Base-by-base conservation (phyloP, 2,888 invertebrate species). In the Drosophila siamana region DNA sequence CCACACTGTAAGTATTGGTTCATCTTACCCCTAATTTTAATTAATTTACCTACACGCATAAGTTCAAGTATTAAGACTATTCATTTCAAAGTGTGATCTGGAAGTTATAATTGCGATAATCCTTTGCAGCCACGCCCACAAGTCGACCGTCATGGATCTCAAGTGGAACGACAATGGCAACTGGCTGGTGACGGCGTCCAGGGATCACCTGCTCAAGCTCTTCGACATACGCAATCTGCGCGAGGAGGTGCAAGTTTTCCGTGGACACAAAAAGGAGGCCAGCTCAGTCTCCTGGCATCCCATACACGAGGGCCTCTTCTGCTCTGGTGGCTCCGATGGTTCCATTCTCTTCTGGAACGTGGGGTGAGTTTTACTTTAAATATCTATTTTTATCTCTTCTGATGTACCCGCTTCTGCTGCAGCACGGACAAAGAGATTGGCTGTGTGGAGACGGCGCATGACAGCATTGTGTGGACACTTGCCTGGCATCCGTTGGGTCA, bases 401-500 rank as follows among this genome's bases (percentile, higher is more conserved):
- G 13, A 26, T 22, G 51, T 33, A 38, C 26, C 11, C 11, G 15
- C 38, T 26, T 33, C 9, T 24, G 47, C 36, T 41, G 0, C 60
- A 96, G 97, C 0, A 97, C 97, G 75, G 99, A 99, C 91, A 99
- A 99, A 92, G 99, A 99, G 94, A 97, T 99, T 36, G 99, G 99
- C 15, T 96, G 97, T 15, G 98, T 99, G 89, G 99, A 99, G 93
- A 97, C 98, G 89, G 99, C 99, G 2, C 99, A 99, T 92, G 99
- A 99, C 92, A 98, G 98, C 89, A 98, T 99, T 90, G 98, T 99
- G 3, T 99, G 99, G 99, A 98, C 98, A 11, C 94, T 99, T 90
- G 98, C 98, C 28, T 99, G 99, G 99, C 99, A 99, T 94, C 99
- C 99, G 0, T 93, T 99, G 15, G 99, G 99, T 0, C 99, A 99